phyloP scores from a whole-genome alignment of 2,113 vertebrate species.

The Mus spicilegus region DNA sequence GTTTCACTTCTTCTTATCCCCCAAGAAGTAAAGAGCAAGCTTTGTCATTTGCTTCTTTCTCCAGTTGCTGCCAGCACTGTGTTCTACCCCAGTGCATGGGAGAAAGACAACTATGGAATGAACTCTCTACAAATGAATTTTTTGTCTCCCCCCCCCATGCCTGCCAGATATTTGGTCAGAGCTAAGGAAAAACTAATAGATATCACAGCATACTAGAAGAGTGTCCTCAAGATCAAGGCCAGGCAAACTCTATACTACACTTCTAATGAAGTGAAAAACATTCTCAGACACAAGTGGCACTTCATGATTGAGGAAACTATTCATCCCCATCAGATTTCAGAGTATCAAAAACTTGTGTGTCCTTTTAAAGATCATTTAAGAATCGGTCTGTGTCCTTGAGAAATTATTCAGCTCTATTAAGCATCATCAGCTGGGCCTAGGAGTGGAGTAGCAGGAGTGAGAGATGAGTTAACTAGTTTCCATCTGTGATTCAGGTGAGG shows the following conservation, averaged over 20 bases:
- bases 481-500: slow-evolving; percentile 43
- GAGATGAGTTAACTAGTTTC: slow-evolving; percentile 20
- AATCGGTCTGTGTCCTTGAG: slow-evolving; percentile 29
- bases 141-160: neutral
- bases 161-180: neutral
- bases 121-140: neutral
- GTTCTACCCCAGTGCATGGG: neutral
- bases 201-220: neutral
- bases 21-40: neutral
- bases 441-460: neutral
- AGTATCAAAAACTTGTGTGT: neutral
- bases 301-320: neutral
- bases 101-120: neutral
- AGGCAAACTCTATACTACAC: neutral
- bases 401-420: slow-evolving; percentile 39
- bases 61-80: neutral
- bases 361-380: neutral
- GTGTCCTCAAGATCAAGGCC: neutral
- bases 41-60: neutral
- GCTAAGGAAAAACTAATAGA: neutral
- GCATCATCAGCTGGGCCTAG: neutral
- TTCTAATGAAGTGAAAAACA: slow-evolving; percentile 17
- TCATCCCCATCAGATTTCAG: neutral
- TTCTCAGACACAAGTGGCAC: neutral
- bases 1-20: neutral